Conservation (phyloP, 2,797 vertebrate species). For the Prionace glauca region DNA sequence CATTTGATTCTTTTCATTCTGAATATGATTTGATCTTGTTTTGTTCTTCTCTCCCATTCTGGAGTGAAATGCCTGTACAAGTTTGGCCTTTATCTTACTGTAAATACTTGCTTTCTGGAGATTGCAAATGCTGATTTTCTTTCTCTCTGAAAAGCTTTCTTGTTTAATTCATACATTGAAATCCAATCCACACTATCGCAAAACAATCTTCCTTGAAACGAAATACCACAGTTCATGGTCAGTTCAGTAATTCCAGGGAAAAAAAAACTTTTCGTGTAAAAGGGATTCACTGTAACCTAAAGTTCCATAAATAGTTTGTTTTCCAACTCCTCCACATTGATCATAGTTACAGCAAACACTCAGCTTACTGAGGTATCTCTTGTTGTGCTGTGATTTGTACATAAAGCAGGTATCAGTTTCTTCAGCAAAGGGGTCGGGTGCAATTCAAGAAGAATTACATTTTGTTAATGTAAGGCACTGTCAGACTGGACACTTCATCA, state of each 20-base stretch:
- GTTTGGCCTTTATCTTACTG: neutral
- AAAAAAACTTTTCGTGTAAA: neutral
- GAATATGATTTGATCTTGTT: neutral
- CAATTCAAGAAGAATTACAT: neutral
- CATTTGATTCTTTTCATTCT: neutral
- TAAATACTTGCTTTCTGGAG: neutral
- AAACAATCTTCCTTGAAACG: constrained; percentile 8
- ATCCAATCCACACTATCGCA: neutral
- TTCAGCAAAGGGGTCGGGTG: neutral
- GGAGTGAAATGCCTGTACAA: neutral
- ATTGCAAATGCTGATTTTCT: neutral
- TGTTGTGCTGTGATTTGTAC: neutral
- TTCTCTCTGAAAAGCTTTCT: neutral
- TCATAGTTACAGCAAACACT: neutral
- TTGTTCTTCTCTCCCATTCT: neutral
- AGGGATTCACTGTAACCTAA: neutral
- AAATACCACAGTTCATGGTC: neutral
- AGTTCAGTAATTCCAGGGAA: no score
- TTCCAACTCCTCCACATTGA: neutral
- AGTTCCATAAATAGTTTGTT: neutral
- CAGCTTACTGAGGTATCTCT: neutral
- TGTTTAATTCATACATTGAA: neutral
- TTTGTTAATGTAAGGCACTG: neutral
- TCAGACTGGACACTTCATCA: neutral
- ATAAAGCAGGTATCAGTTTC: neutral